Conservation (phyloP, 2,888 invertebrate species). For the Drosophila eohydei region DNA sequence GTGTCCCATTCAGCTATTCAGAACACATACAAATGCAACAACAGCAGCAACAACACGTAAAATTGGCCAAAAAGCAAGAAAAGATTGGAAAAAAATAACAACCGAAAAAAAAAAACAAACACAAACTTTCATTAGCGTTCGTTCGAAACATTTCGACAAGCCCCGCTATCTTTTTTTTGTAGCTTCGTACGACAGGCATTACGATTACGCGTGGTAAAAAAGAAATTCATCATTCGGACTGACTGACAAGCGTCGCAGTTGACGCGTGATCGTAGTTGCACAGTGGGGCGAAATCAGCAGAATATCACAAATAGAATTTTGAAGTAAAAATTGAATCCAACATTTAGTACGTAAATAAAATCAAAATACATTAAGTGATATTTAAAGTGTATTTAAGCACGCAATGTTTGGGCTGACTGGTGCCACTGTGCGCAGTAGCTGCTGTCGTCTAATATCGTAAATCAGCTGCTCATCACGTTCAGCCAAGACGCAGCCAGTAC, state of each 20-base stretch:
- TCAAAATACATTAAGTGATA: neutral
- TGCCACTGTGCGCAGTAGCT: constrained; percentile 53
- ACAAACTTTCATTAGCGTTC: constrained; percentile 69
- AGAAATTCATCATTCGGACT: constrained; percentile 73
- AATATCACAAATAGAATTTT: neutral
- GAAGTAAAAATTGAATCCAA: neutral
- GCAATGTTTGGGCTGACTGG: too few species aligned
- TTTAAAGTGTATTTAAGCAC: neutral
- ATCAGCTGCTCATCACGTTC: constrained; percentile 68
- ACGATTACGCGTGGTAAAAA: constrained; percentile 69
- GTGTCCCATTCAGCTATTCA: constrained; percentile 52
- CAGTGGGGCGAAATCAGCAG: constrained; percentile 44
- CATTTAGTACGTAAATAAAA: neutral
- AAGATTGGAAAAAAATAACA: constrained; percentile 35
- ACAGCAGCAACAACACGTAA: constrained; percentile 26
- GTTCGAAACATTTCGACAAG: constrained; percentile 62
- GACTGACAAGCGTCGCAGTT: constrained; percentile 52
- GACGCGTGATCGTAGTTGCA: constrained; percentile 38
- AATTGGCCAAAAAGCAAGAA: constrained; percentile 26
- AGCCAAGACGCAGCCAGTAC: constrained; percentile 22
- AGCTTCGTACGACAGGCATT: constrained; percentile 23
- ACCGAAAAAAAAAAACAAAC: constrained; percentile 24
- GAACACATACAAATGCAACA: constrained; percentile 58
- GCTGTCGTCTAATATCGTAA: constrained; percentile 66
- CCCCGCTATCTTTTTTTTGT: constrained; percentile 49